These are phyloP conservation scores for Crossoptilon crossoptilon DNA, from an alignment of 2,797 vertebrate genomes.

Conservation along the genomic window DNA sequence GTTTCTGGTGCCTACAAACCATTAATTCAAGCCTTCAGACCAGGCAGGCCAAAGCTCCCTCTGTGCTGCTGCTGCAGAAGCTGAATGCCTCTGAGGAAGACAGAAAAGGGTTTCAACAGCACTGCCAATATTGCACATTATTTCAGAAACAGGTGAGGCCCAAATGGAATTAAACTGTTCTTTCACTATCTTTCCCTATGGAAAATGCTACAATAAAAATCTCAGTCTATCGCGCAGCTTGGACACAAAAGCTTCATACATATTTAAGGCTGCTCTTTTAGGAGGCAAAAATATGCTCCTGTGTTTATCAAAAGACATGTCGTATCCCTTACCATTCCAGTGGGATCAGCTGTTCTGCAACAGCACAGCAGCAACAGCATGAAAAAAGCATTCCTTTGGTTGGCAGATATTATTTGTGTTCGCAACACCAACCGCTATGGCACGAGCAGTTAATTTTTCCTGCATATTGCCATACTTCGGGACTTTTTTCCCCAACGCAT, in stretches of 20 bases:
- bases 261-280: neutral
- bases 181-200: neutral
- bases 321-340: neutral
- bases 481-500: neutral
- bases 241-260: neutral
- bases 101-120: neutral
- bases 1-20: neutral
- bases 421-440: neutral
- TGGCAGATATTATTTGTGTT: neutral
- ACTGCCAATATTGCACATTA: neutral
- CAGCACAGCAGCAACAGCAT: neutral
- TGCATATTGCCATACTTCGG: fast-evolving
- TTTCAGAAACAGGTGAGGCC: neutral
- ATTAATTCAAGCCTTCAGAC: neutral
- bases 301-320: neutral
- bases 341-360: neutral
- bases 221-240: neutral
- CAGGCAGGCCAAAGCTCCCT: neutral
- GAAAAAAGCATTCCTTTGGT: neutral
- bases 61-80: neutral
- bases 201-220: neutral
- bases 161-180: neutral
- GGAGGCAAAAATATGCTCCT: neutral
- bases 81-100: neutral
- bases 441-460: neutral